Conservation (phyloP, 2,888 invertebrate genomes). For the Microplitis deprimator region DNA sequence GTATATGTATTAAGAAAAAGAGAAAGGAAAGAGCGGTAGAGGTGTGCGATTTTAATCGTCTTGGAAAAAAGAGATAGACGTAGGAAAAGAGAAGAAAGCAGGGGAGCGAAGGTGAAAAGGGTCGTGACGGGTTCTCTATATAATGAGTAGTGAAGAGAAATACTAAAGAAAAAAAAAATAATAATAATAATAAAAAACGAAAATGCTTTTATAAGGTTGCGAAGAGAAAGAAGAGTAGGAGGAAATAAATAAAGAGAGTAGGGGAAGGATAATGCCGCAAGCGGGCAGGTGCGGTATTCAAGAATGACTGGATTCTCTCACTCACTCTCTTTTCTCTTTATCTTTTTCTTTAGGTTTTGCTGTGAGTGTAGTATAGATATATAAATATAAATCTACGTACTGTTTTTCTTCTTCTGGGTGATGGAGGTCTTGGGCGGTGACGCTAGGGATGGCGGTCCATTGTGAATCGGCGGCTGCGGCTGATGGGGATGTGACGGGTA, state of each 20-base stretch:
- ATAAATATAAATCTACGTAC: slow-evolving; percentile 59
- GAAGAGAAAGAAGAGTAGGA: slow-evolving; percentile 26
- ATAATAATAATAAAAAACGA: background rate
- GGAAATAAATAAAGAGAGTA: background rate
- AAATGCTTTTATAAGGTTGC: slow-evolving; percentile 4
- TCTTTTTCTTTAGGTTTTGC: too few relatives aligned
- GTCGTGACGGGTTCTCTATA: slow-evolving; percentile 27
- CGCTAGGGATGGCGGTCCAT: slow-evolving; percentile 68
- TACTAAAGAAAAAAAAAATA: slow-evolving; percentile 6
- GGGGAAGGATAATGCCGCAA: slow-evolving; percentile 23
- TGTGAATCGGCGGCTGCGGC: slow-evolving; percentile 71
- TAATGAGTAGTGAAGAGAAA: slow-evolving; percentile 23
- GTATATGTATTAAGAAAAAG: slow-evolving; percentile 1
- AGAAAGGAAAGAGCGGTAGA: slow-evolving; percentile 16
- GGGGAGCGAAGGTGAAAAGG: slow-evolving; percentile 42
- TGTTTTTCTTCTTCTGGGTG: slow-evolving; percentile 78
- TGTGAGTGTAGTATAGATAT: background rate
- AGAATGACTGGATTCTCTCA: slow-evolving; percentile 22
- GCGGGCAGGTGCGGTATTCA: slow-evolving; percentile 33
- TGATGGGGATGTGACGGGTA: slow-evolving; percentile 73
- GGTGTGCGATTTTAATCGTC: slow-evolving; percentile 33
- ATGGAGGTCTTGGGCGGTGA: slow-evolving; percentile 76
- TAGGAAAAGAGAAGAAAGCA: slow-evolving; percentile 15
- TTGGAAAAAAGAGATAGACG: slow-evolving; percentile 10
- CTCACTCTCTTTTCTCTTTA: slow-evolving; percentile 10